phyloP scores from a whole-genome alignment of 1,140 invertebrate species.

The Brachionus koreanus region DNA sequence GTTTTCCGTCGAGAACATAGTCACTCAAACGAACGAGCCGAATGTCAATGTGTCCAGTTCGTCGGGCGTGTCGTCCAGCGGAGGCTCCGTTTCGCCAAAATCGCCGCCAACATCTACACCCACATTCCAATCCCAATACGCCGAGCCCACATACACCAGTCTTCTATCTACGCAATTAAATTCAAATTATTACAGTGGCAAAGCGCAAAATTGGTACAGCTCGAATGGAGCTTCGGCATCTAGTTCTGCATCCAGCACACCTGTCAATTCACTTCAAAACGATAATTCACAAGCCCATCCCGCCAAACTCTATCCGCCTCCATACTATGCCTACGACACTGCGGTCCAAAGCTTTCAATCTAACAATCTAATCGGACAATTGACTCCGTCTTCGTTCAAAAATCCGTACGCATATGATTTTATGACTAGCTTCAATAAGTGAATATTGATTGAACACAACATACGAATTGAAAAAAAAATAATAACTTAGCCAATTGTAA shows the following conservation, averaged over 20 bases:
- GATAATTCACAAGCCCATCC: not conserved
- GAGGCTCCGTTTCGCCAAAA: not conserved
- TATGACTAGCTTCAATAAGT: slow-evolving; percentile 28
- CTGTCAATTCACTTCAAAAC: not conserved
- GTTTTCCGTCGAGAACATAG: slow-evolving; percentile 44
- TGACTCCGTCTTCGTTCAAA: slow-evolving; percentile 15
- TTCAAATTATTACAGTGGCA: not conserved
- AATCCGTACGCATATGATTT: slow-evolving; percentile 40
- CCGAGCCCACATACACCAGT: slow-evolving; percentile 4
- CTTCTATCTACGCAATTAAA: slow-evolving; percentile 14
- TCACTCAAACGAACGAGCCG: not conserved
- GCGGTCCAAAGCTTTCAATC: not conserved
- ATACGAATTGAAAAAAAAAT: not conserved
- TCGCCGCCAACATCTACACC: not conserved
- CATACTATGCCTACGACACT: not conserved
- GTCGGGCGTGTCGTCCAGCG: not conserved
- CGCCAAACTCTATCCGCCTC: not conserved
- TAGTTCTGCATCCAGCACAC: not conserved
- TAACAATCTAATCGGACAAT: not conserved
- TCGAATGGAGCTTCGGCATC: not conserved
- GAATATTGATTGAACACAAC: no score
- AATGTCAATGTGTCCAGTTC: not conserved
- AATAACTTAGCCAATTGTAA: not conserved
- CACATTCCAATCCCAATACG: slow-evolving; percentile 6
- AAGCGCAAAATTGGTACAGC: not conserved